Base-by-base conservation (phyloP, 2,888 invertebrate genomes). In the Thyatira batis region DNA sequence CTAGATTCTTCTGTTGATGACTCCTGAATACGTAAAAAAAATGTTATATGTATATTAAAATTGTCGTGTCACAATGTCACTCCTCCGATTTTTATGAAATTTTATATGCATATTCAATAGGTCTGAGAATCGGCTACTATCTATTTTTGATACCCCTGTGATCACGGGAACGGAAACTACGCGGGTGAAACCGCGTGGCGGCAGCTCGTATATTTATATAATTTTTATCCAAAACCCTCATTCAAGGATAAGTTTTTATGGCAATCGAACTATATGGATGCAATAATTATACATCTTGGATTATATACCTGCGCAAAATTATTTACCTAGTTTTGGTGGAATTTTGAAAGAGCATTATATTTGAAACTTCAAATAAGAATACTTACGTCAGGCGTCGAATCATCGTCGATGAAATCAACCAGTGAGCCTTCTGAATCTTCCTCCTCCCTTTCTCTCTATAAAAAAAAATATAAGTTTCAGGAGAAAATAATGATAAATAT, bases 381-480 rank as follows among this genome's bases (percentile, higher is more conserved):
- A 58, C 77, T 81, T 58, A 88, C 85, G n/a, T 92, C 87, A 11
- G 89, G 84, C 0, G 91, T 92, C 11, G 91, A 87, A 51, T 93
- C 93, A 57, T 93, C 93, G 71, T 94, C 94, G 50, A 97, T 95
- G 65, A 97, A 97, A 76, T 96, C 95, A 63, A 91, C 94, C 43
- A 96, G 73, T 0, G 96, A 96, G 25, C 95, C 95, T 74, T 95
- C 95, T 0, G 95, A 95, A 58, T 95, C 95, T 53, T 93, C 93
- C 69, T 92, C 92, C 73, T 92, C 92, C 75, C 85, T 85, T 44
- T 92, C 92, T 62, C 92, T 84, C 93, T 93, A 75, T 13, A 73
- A 78, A 28, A 56, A 43, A 51, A 33, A 53, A 49, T 8, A 10
- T 30, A 30, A 30, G 11, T 11, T 30, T 30, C 8, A 30, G 10